phyloP scores from a whole-genome alignment of 2,113 vertebrate genomes.

The Nothobranchius furzeri region DNA sequence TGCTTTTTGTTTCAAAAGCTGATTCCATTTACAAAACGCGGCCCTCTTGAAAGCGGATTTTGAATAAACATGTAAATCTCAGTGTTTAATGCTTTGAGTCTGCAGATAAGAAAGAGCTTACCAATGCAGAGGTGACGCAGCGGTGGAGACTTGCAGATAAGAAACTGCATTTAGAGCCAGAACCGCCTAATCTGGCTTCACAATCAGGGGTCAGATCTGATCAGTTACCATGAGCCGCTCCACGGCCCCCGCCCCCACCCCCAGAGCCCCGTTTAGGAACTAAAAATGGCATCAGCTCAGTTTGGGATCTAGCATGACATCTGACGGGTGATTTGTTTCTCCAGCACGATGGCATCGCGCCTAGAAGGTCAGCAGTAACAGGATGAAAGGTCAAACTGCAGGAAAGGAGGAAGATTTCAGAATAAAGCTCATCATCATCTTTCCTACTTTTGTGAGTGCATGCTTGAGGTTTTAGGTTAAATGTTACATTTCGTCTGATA shows the following conservation, averaged over 20 bases:
- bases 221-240: not conserved
- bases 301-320: not conserved
- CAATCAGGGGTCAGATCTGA: not conserved
- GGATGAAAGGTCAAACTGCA: not conserved
- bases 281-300: not conserved
- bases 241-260: not conserved
- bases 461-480: too few relatives aligned
- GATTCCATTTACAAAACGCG: conserved; percentile 11
- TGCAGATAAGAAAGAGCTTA: not conserved
- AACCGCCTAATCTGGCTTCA: conserved; percentile 1
- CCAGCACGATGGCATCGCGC: not conserved
- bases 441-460: too few relatives aligned
- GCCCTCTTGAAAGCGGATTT: not conserved
- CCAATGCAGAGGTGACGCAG: not conserved
- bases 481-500: too few relatives aligned
- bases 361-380: not conserved
- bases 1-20: too few relatives aligned
- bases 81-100: not conserved
- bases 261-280: not conserved
- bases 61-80: not conserved
- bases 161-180: not conserved
- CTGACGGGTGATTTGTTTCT: not conserved
- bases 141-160: not conserved
- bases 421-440: too few relatives aligned
- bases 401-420: not conserved